These are phyloP conservation scores for Tetranychus truncatus DNA, from an alignment of 2,888 invertebrate genomes.

Conservation along the genomic window DNA sequence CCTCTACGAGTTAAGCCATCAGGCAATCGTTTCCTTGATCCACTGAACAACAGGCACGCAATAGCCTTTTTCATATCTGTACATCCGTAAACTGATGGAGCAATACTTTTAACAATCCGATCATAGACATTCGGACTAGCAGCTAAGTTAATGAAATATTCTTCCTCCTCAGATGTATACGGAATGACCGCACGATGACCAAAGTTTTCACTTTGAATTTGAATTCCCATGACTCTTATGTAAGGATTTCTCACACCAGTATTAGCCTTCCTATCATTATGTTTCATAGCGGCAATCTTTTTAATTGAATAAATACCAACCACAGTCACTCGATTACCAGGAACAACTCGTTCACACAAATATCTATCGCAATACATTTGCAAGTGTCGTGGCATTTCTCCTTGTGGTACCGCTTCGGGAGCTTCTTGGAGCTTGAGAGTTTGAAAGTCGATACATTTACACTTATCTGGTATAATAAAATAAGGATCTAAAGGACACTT, in stretches of 20 bases:
- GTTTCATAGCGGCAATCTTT: constrained; percentile 42
- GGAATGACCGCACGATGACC: constrained; percentile 36
- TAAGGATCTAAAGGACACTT: constrained; percentile 94
- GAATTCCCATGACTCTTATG: constrained; percentile 76
- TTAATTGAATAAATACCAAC: constrained; percentile 92
- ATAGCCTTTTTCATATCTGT: constrained; percentile 91
- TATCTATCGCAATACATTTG: constrained; percentile 77
- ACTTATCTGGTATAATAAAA: constrained; percentile 93
- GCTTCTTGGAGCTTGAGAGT: constrained; percentile 88
- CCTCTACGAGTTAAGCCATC: constrained; percentile 88
- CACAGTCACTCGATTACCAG: constrained; percentile 80
- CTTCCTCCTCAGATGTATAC: constrained; percentile 51
- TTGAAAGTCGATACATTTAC: constrained; percentile 93
- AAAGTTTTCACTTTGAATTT: constrained; percentile 59
- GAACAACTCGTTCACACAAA: constrained; percentile 82
- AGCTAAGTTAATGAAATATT: constrained; percentile 62
- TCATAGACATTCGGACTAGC: constrained; percentile 71
- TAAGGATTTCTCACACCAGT: constrained; percentile 88
- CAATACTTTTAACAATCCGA: constrained; percentile 66
- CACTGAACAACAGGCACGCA: constrained; percentile 82
- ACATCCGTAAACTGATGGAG: constrained; percentile 89
- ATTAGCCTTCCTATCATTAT: constrained; percentile 30
- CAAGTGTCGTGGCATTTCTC: constrained; percentile 91
- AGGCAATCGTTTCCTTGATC: constrained; percentile 52
- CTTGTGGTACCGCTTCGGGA: constrained; percentile 82